Evolutionary conservation across 2,113 vertebrate genomes (phyloP).

Genomic region (Copsychus sechellarum): DNA sequence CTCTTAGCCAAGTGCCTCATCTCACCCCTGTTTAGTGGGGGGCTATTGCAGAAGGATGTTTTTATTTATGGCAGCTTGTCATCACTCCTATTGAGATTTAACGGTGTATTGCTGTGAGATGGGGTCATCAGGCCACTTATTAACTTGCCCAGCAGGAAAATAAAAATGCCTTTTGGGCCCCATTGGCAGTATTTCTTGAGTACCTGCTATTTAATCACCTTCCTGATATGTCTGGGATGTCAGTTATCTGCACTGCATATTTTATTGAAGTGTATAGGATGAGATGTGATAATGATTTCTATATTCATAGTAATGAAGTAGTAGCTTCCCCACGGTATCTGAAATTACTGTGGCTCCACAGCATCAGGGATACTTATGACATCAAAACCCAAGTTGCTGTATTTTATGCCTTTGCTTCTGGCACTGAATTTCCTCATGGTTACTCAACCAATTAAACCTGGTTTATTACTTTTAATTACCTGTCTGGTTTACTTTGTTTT

Average conservation of each 20-base stretch:
- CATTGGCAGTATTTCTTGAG: constrained; percentile 25
- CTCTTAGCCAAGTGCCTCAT: not conserved
- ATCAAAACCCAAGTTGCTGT: not conserved
- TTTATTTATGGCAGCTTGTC: constrained; percentile 50
- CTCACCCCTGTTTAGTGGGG: not conserved
- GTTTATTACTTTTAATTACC: constrained; percentile 66
- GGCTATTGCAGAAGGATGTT: not conserved
- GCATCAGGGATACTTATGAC: constrained; percentile 34
- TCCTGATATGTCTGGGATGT: not conserved
- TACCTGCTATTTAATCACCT: constrained; percentile 35
- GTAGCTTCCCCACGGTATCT: constrained; percentile 14
- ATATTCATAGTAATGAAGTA: constrained; percentile 42
- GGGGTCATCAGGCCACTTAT: constrained; percentile 18
- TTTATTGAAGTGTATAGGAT: constrained; percentile 34
- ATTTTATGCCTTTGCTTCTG: constrained; percentile 45
- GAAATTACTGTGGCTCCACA: constrained; percentile 34
- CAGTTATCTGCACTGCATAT: constrained; percentile 18
- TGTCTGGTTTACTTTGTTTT: constrained; percentile 40
- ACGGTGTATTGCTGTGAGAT: not conserved
- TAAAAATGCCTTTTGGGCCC: constrained; percentile 32
- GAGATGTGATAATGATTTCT: constrained; percentile 60
- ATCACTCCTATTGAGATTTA: constrained; percentile 3
- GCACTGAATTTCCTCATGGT: constrained; percentile 55
- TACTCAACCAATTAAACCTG: constrained; percentile 62
- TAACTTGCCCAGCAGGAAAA: constrained; percentile 31